phyloP scores from a whole-genome alignment of 1,140 invertebrate genomes.

The Araneus ventricosus region DNA sequence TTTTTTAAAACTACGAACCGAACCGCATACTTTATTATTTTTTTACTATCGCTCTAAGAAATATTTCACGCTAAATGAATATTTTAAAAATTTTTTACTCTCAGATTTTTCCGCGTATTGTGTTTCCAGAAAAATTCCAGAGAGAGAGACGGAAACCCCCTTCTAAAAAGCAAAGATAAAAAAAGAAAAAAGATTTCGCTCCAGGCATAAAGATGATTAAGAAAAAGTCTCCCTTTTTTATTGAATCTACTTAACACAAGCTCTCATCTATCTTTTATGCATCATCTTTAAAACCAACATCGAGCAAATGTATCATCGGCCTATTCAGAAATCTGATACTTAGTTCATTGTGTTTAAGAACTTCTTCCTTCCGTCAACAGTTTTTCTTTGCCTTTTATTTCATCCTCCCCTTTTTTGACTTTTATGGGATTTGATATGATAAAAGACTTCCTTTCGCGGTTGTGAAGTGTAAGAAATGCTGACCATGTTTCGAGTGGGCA shows the following conservation, averaged over 20 bases:
- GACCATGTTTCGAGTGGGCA: neutral
- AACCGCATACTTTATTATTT: neutral
- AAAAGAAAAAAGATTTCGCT: neutral
- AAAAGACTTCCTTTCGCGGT: neutral
- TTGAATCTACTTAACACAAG: conserved; percentile 8
- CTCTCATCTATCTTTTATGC: conserved; percentile 4
- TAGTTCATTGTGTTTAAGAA: conserved; percentile 11
- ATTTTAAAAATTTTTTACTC: neutral
- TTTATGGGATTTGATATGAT: conserved; percentile 22
- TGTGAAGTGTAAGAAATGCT: neutral
- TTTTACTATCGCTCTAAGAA: neutral
- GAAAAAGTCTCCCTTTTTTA: neutral
- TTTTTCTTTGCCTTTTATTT: neutral
- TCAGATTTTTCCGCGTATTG: neutral
- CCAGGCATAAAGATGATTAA: neutral
- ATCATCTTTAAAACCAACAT: conserved; percentile 35
- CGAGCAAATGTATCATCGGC: conserved; percentile 20
- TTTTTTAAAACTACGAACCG: neutral
- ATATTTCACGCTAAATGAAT: conserved; percentile 5
- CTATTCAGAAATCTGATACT: conserved; percentile 38
- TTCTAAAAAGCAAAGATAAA: neutral
- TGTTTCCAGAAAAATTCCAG: neutral
- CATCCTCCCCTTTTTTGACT: neutral
- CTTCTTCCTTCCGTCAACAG: neutral
- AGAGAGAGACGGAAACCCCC: neutral